A percentile compares a stretch with the other conserved stretches of the same genome.
These are phyloP conservation scores for Thunnus albacares DNA, from an alignment of 2,797 vertebrate species.

Conservation along the genomic window DNA sequence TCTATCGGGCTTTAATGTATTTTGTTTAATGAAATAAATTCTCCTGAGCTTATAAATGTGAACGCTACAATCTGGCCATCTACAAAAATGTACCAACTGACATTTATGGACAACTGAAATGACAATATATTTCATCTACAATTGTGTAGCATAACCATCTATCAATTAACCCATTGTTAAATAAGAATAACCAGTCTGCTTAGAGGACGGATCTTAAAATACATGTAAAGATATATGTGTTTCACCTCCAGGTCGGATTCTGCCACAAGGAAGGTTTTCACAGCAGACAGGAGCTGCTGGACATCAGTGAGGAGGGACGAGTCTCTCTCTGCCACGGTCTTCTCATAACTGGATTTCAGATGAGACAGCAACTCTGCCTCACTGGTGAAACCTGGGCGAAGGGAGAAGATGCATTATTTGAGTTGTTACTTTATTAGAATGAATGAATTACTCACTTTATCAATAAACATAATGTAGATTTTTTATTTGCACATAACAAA, in stretches of 20 bases:
- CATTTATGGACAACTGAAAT: background rate
- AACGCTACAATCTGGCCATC: background rate
- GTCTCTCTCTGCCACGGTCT: slow-evolving; percentile 81
- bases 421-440: background rate
- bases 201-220: background rate
- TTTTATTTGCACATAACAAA: no score
- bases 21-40: background rate
- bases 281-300: slow-evolving; percentile 83
- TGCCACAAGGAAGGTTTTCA: slow-evolving; percentile 86
- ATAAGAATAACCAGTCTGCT: background rate
- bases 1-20: no score
- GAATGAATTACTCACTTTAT: no score
- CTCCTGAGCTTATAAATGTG: background rate
- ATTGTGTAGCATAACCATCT: background rate
- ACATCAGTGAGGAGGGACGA: slow-evolving; percentile 75
- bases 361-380: slow-evolving; percentile 90
- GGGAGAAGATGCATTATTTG: background rate
- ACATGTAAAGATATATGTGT: background rate
- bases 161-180: background rate
- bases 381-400: slow-evolving; percentile 87
- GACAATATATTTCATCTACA: background rate
- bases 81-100: background rate
- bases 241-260: slow-evolving; percentile 86
- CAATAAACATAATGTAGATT: no score
- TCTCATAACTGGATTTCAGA: slow-evolving; percentile 87